Percentiles rank a stretch among this genome's conserved stretches.
Evolutionary conservation across 2,113 vertebrate genomes (phyloP).

Genomic region (Formicarius rufipectus): DNA sequence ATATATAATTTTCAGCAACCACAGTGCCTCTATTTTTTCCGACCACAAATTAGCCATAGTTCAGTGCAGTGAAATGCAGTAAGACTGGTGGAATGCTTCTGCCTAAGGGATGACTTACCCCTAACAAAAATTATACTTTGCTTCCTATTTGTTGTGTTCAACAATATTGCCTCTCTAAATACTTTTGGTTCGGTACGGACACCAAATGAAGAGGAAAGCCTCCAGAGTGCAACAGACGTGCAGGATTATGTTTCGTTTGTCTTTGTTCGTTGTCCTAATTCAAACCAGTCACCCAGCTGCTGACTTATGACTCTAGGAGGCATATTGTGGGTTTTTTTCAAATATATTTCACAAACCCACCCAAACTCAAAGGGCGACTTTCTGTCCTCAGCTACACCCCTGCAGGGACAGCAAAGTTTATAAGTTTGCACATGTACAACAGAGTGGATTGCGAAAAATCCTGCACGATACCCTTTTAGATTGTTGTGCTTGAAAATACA

Average conservation of each 20-base stretch:
- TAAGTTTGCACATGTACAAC: background rate
- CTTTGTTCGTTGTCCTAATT: constrained; percentile 46
- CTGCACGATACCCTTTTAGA: background rate
- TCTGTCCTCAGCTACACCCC: constrained; percentile 44
- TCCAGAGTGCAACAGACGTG: constrained; percentile 41
- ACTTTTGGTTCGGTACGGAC: constrained; percentile 60
- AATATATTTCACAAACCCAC: constrained; percentile 32
- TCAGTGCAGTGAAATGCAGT: constrained; percentile 73
- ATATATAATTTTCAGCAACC: constrained; percentile 78
- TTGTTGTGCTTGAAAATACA: background rate
- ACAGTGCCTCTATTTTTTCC: constrained; percentile 77
- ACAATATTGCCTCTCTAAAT: constrained; percentile 52
- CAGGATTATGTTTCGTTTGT: constrained; percentile 63
- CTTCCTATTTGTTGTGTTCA: constrained; percentile 61
- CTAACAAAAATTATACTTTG: constrained; percentile 39
- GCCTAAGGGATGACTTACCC: constrained; percentile 64
- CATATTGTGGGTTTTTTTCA: background rate
- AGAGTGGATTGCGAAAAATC: background rate
- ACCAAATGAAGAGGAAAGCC: constrained; percentile 56
- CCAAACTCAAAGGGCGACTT: constrained; percentile 13
- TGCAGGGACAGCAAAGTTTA: background rate
- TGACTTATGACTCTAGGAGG: constrained; percentile 34
- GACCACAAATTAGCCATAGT: constrained; percentile 80
- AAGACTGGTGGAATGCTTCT: constrained; percentile 77
- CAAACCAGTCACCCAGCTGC: constrained; percentile 24